These are phyloP conservation scores for Lithobates sylvaticus DNA, from an alignment of 2,797 vertebrate species.

Conservation along the genomic window DNA sequence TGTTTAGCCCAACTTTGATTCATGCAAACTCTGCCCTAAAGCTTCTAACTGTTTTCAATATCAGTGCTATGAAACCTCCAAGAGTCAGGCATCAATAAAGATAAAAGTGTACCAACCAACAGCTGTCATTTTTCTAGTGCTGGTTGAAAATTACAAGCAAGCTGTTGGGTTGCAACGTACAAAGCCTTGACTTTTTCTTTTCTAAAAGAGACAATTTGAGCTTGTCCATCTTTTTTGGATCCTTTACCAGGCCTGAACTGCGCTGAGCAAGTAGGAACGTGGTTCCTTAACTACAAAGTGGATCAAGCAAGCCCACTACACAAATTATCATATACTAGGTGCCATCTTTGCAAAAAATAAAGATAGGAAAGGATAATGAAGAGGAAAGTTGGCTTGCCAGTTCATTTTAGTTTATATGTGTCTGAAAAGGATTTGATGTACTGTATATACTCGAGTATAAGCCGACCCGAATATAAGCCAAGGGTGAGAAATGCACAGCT, in stretches of 20 bases:
- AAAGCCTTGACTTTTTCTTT: not conserved
- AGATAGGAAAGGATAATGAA: not conserved
- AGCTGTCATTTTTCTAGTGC: not conserved
- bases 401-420: not conserved
- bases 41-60: too few species aligned
- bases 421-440: not conserved
- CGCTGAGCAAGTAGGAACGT: slow-evolving; percentile 7
- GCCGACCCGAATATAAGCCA: too few species aligned
- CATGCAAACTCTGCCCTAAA: too few species aligned
- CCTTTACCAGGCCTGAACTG: not conserved
- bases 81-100: not conserved
- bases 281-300: not conserved
- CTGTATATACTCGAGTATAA: too few species aligned
- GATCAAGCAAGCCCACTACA: not conserved
- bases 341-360: not conserved
- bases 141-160: too few species aligned
- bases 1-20: too few species aligned
- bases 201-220: not conserved
- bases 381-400: not conserved
- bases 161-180: not conserved
- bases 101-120: not conserved
- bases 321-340: not conserved
- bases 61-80: not conserved
- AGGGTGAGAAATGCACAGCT: too few species aligned
- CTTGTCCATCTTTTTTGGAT: not conserved